phyloP scores from a whole-genome alignment of 1,140 invertebrate species.

The Penaeus japonicus region DNA sequence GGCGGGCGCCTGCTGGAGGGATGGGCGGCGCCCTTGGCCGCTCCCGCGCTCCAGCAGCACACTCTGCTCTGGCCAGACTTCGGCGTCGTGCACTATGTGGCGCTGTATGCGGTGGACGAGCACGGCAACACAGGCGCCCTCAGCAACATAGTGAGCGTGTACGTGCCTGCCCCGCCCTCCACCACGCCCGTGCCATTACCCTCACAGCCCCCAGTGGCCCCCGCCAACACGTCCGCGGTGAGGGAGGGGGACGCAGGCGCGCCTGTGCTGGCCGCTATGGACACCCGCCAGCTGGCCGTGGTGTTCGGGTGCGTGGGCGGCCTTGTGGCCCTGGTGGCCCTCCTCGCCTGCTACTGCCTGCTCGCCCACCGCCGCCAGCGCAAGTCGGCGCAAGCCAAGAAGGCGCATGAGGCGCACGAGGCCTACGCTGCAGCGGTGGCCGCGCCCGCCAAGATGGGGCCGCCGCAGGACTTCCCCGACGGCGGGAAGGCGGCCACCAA shows the following conservation, averaged over 20 bases:
- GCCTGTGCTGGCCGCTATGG: constrained; percentile 35
- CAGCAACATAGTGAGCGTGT: constrained; percentile 69
- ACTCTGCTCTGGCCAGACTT: constrained; percentile 51
- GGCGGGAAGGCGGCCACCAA: constrained; percentile 27
- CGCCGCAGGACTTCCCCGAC: constrained; percentile 22
- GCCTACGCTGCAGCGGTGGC: constrained; percentile 42
- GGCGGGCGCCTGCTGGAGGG: constrained; percentile 34
- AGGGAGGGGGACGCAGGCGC: constrained; percentile 24
- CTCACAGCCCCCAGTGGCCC: constrained; percentile 33
- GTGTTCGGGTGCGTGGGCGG: constrained; percentile 51
- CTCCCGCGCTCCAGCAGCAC: constrained; percentile 53
- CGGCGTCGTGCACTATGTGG: constrained; percentile 64
- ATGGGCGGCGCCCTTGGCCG: constrained; percentile 41
- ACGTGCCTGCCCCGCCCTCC: constrained; percentile 63
- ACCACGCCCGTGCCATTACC: constrained; percentile 60
- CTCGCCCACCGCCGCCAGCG: constrained; percentile 32
- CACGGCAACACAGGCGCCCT: constrained; percentile 65
- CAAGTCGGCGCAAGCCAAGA: constrained; percentile 37
- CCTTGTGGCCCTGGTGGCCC: constrained; percentile 28
- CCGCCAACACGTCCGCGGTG: constrained; percentile 44
- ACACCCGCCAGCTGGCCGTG: constrained; percentile 40
- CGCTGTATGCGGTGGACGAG: constrained; percentile 67
- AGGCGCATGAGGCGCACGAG: constrained; percentile 35
- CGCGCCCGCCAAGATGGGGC: constrained; percentile 24
- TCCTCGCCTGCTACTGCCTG: constrained; percentile 39